Evolutionary conservation across 2,888 invertebrate genomes (phyloP), one percentile per base, ranked within the genome.

Genomic region (Graphium colonna): DNA sequence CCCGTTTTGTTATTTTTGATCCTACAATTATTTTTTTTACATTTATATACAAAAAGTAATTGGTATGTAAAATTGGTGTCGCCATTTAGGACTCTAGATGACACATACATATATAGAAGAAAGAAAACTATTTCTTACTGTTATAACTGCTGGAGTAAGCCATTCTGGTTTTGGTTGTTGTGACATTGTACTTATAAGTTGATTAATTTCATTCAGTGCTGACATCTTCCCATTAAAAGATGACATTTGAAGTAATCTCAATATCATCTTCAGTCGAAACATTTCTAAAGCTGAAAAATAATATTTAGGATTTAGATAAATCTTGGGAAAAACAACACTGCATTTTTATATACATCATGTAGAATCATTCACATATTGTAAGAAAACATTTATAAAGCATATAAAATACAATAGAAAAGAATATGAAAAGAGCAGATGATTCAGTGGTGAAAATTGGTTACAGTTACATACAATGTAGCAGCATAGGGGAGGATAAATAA

Each of bases 161-260:
- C 97, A 98, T 73, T 97, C 97, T 65, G 95, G 94, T 74, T 97
- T 96, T 4, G 96, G 95, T 83, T 96, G 97, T 78, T 96, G 97
- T 52, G 95, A 94, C 56, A 98, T 97, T 69, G 95, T 95, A 55
- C 96, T 95, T 62, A 97, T 95, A 46, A 98, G 96, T 91, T 98
- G 98, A 86, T 98, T 98, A 55, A 99, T 97, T 91, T 99, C 98
- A 82, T 98, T 98, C 60, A 99, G 90, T 16, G 98, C 98, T 73
- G 98, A 98, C 98, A 99, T 99, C 91, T 98, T 98, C 33, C 98
- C 98, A 88, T 98, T 98, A 79, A 98, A 99, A 50, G 98, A 98
- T 17, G 98, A 98, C 79, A 98, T 97, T 92, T 98, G 97, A 62
- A 98, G 88, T 69, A 97, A 93, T 76, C 97, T 83, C 65, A 98